Evolutionary conservation across 1,140 invertebrate species (phyloP).

Genomic region (Wasmannia auropunctata): DNA sequence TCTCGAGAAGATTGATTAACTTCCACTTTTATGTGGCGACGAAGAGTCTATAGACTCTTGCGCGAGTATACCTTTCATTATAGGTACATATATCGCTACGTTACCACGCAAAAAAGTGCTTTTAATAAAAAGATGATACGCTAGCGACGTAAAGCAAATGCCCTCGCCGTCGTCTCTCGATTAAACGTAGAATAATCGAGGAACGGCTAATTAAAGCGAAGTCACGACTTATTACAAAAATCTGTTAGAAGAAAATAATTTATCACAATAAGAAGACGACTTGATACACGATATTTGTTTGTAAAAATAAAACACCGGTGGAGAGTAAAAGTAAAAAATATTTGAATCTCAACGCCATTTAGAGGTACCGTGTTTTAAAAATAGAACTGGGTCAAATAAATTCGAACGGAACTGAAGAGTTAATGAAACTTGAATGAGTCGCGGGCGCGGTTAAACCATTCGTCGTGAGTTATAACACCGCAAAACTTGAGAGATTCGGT

Average conservation of each 20-base stretch:
- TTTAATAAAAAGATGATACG: conserved; percentile 12
- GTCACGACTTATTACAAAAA: background rate
- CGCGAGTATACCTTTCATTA: background rate
- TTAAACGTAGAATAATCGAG: background rate
- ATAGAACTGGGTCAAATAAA: background rate
- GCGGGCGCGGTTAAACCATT: background rate
- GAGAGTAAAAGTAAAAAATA: background rate
- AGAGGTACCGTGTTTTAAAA: background rate
- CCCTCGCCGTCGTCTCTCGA: background rate
- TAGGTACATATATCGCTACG: background rate
- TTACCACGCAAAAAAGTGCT: conserved; percentile 17
- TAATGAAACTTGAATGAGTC: conserved; percentile 28
- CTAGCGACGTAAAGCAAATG: background rate
- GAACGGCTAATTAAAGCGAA: background rate
- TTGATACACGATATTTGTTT: background rate
- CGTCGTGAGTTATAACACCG: background rate
- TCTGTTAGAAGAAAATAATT: background rate
- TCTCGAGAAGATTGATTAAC: background rate
- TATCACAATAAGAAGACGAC: background rate
- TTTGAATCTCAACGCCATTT: background rate
- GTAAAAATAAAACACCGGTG: background rate
- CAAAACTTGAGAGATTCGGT: background rate
- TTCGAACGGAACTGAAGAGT: background rate
- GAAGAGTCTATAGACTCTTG: conserved; percentile 17
- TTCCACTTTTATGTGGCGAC: background rate